Conservation (phyloP, 2,797 vertebrate species). For the Typhlichthys eigenmanni region DNA sequence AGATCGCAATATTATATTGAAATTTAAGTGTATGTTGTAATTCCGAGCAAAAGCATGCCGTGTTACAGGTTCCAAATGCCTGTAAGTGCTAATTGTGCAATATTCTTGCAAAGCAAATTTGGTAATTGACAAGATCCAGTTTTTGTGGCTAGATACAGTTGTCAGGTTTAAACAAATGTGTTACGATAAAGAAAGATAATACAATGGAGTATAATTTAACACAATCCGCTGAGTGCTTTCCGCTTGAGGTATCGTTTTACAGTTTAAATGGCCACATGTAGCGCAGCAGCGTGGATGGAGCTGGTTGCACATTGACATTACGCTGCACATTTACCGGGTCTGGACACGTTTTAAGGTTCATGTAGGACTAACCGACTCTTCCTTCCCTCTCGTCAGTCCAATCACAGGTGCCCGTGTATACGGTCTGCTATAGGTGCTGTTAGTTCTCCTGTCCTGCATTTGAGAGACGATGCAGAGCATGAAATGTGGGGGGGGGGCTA, state of each 20-base stretch:
- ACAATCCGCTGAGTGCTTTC: not conserved
- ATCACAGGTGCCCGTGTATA: conserved; percentile 14
- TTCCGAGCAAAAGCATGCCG: not conserved
- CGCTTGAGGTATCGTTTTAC: conserved; percentile 2
- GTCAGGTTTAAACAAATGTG: not conserved
- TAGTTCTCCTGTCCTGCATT: not conserved
- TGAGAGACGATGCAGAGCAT: conserved; percentile 7
- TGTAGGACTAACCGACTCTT: not conserved
- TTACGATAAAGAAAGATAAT: conserved; percentile 1
- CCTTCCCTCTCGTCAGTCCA: not conserved
- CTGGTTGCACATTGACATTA: too few species aligned
- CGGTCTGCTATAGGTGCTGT: conserved; percentile 2
- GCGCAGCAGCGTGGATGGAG: not conserved
- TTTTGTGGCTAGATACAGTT: not conserved
- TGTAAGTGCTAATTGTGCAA: too few species aligned
- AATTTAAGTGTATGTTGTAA: not conserved
- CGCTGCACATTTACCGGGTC: too few species aligned
- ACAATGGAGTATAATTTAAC: not conserved
- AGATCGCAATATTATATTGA: not conserved
- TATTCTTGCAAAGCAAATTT: not conserved
- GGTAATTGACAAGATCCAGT: not conserved
- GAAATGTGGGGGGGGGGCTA: conserved; percentile 29
- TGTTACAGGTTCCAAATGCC: not conserved
- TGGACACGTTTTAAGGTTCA: too few species aligned
- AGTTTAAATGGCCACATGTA: not conserved